phyloP scores from a whole-genome alignment of 2,797 vertebrate genomes.

The Cephalopachus bancanus region DNA sequence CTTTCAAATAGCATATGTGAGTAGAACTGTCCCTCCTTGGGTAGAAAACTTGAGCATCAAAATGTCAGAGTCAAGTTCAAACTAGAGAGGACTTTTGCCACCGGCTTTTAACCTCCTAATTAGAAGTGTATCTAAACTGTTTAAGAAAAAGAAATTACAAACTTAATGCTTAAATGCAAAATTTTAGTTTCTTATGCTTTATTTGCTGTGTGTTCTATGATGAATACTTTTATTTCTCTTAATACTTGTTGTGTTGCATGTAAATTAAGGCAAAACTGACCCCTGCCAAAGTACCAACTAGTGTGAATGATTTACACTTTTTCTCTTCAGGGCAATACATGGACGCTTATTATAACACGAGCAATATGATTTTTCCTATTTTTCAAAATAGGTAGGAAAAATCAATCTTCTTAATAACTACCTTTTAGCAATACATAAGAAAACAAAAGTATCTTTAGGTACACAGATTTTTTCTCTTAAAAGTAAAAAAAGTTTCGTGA shows the following conservation, averaged over 20 bases:
- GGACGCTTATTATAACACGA: neutral
- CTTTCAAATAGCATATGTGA: conserved; percentile 30
- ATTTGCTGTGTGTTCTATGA: neutral
- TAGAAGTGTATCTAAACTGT: neutral
- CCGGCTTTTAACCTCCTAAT: neutral
- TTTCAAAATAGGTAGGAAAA: conserved; percentile 37
- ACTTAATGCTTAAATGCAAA: conserved; percentile 1
- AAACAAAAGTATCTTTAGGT: conserved; percentile 48
- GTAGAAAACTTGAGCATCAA: neutral
- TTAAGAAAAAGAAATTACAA: neutral
- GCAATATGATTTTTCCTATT: conserved; percentile 3
- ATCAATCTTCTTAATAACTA: neutral
- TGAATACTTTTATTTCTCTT: conserved; percentile 18
- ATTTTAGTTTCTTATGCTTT: neutral
- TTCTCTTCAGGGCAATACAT: neutral
- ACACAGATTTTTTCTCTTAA: conserved; percentile 57
- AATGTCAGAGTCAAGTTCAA: conserved; percentile 19
- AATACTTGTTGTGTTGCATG: neutral
- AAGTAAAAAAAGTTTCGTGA: neutral
- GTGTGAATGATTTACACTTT: conserved; percentile 7
- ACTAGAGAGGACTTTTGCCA: neutral
- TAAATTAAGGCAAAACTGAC: conserved; percentile 21
- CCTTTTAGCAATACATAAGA: conserved; percentile 24
- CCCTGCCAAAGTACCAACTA: neutral
- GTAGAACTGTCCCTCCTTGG: neutral